Base-by-base conservation (phyloP, 1,140 invertebrate species). In the Adelges cooleyi region DNA sequence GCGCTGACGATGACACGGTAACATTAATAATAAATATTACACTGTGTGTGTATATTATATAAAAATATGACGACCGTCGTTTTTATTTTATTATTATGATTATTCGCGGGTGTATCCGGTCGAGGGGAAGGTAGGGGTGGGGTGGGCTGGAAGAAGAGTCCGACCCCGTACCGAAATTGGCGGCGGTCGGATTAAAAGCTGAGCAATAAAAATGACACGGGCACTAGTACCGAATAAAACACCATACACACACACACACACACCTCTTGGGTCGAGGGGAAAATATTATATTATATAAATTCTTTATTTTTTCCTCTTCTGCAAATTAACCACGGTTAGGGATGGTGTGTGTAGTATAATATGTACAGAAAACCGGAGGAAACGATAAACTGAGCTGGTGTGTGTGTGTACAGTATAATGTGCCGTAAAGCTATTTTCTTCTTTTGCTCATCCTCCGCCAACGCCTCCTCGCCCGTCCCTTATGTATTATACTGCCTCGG, bases 1-100 rank as follows among this genome's bases (percentile, higher is more conserved):
- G 40, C 54, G 5, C 56, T 62, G 56, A 62, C 40, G 56, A 48
- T 62, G 56, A 62, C 56, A 62, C 56, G 56, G 56, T 48, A 62
- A 62, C 56, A 62, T 62, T 62, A 62, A 62, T 62, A 62, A 62
- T 62, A 62, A 59, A 48, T 62, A 62, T 48, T 62, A 62, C 46
- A 62, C 42, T 46, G 56, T 62, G n/a, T n/a, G n/a, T n/a, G n/a
- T n/a, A n/a, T n/a, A n/a, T n/a, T n/a, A n/a, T n/a, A 48, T 62
- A 62, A 62, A 62, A 62, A 62, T 62, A 44, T 17, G 40, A 44
- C 40, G 56, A 62, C 56, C 38, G 20, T 42, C 42, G 40, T 62
- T 62, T 62, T 48, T 46, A 48, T 48, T 46, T 48, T 62, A 56
- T 27, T 42, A 56, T 56, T 54, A 56, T 56, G 36, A 56, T 59